Percentiles rank a stretch among this genome's conserved stretches.
These are phyloP conservation scores for Tribolium freemani DNA, from an alignment of 2,888 invertebrate species.

Conservation along the genomic window DNA sequence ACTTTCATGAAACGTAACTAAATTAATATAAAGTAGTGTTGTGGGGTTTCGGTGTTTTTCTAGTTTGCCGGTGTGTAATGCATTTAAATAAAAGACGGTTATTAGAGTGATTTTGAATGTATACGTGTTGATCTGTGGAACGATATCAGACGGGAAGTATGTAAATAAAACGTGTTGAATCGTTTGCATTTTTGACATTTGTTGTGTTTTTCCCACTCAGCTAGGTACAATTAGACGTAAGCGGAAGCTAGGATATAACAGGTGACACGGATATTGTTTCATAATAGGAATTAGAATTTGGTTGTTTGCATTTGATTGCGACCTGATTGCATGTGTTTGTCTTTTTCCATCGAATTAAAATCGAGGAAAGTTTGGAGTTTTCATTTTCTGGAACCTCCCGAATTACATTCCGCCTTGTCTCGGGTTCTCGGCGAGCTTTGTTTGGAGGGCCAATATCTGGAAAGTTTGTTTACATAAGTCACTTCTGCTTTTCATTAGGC, in stretches of 20 bases:
- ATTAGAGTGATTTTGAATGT: conserved; percentile 13
- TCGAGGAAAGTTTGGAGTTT: conserved; percentile 11
- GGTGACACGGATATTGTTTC: conserved; percentile 14
- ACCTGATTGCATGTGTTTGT: not conserved
- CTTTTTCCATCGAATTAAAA: conserved; percentile 13
- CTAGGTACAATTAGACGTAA: conserved; percentile 5
- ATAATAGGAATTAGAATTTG: conserved; percentile 10
- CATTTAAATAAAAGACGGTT: conserved; percentile 7
- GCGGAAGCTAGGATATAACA: conserved; percentile 3
- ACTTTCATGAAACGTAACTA: too few relatives aligned
- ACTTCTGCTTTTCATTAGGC: conserved; percentile 37
- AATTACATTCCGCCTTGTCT: conserved; percentile 22
- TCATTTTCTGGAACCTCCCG: conserved; percentile 17
- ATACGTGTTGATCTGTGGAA: conserved; percentile 8
- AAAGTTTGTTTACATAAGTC: conserved; percentile 37
- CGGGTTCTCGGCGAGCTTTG: conserved; percentile 8
- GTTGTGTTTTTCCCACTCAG: conserved; percentile 19
- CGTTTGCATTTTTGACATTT: conserved; percentile 20
- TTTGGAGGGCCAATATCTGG: conserved; percentile 32
- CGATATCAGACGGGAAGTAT: conserved; percentile 18
- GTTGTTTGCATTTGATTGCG: not conserved
- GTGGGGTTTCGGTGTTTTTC: conserved; percentile 1
- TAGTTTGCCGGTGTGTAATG: too few relatives aligned
- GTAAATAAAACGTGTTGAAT: conserved; percentile 26
- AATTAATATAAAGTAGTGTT: not conserved